These are phyloP conservation scores for Caenorhabditis imperialis DNA, from an alignment of 2,888 invertebrate species.

Conservation along the genomic window DNA sequence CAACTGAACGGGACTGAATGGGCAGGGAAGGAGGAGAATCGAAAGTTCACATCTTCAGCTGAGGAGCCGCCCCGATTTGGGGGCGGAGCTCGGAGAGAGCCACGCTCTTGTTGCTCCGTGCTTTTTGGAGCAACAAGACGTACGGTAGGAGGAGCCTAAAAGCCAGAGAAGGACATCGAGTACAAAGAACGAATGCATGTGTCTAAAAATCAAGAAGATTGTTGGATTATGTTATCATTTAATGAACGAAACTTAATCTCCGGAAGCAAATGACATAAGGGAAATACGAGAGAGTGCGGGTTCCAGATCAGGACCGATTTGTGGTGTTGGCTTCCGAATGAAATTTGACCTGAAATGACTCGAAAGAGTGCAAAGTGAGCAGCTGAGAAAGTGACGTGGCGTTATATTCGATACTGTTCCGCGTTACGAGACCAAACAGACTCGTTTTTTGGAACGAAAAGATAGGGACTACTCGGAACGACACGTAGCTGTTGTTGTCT, in stretches of 20 bases:
- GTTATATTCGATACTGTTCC: too few species aligned
- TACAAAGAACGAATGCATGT: conserved; percentile 8
- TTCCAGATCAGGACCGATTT: too few species aligned
- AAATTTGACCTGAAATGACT: too few species aligned
- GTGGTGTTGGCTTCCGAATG: too few species aligned
- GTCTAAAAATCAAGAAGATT: too few species aligned
- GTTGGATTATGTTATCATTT: too few species aligned
- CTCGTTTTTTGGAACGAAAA: neutral
- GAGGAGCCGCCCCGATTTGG: conserved; percentile 35
- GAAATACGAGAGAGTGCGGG: too few species aligned
- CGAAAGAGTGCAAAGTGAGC: too few species aligned
- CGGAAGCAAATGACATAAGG: too few species aligned
- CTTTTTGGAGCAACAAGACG: conserved; percentile 13
- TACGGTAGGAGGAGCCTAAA: conserved; percentile 41
- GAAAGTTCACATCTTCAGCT: conserved; percentile 46
- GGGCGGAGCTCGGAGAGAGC: conserved; percentile 25
- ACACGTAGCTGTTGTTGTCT: conserved; percentile 2
- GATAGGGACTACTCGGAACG: neutral
- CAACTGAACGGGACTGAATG: neutral
- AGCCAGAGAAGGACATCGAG: neutral
- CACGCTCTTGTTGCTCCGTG: conserved; percentile 25
- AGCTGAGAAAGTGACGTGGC: too few species aligned
- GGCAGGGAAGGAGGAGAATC: conserved; percentile 19
- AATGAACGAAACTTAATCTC: too few species aligned
- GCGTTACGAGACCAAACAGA: too few species aligned